Percentiles rank a stretch among this genome's conserved stretches.
These are phyloP conservation scores for Drosophila mimica DNA, from an alignment of 2,888 invertebrate species.

Conservation along the genomic window DNA sequence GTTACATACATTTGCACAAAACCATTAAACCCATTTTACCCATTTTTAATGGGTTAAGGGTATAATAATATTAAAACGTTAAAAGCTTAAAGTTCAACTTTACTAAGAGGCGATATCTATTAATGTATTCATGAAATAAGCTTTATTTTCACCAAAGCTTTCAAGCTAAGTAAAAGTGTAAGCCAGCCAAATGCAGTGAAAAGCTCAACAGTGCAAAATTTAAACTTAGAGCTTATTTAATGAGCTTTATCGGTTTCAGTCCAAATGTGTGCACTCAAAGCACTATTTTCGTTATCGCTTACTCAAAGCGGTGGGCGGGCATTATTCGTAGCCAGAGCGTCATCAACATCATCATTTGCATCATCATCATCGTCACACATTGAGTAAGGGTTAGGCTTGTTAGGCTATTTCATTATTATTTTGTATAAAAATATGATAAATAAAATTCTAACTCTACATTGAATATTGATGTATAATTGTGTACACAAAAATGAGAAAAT, in stretches of 20 bases:
- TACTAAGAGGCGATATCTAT: too few relatives aligned
- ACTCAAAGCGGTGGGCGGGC: conserved; percentile 2
- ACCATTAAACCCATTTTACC: not conserved
- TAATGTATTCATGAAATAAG: too few relatives aligned
- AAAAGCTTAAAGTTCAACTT: too few relatives aligned
- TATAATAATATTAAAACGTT: too few relatives aligned
- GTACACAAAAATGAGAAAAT: not conserved
- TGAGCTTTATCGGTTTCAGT: not conserved
- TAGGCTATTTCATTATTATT: too few relatives aligned
- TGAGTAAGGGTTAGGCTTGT: conserved; percentile 34
- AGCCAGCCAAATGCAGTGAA: too few relatives aligned
- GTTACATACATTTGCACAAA: not conserved
- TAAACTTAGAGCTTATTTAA: too few relatives aligned
- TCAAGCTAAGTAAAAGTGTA: too few relatives aligned
- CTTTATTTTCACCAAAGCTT: too few relatives aligned
- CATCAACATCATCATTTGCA: conserved; percentile 3
- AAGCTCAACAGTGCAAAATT: too few relatives aligned
- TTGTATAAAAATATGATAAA: too few relatives aligned
- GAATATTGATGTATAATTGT: not conserved
- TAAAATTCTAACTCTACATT: not conserved
- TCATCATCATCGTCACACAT: conserved; percentile 30
- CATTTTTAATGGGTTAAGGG: too few relatives aligned
- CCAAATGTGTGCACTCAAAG: not conserved
- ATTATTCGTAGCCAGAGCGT: conserved; percentile 31
- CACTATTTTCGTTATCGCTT: conserved; percentile 11